These are phyloP conservation scores for Nymphalis polychloros DNA, from an alignment of 2,888 invertebrate species.

Conservation along the genomic window DNA sequence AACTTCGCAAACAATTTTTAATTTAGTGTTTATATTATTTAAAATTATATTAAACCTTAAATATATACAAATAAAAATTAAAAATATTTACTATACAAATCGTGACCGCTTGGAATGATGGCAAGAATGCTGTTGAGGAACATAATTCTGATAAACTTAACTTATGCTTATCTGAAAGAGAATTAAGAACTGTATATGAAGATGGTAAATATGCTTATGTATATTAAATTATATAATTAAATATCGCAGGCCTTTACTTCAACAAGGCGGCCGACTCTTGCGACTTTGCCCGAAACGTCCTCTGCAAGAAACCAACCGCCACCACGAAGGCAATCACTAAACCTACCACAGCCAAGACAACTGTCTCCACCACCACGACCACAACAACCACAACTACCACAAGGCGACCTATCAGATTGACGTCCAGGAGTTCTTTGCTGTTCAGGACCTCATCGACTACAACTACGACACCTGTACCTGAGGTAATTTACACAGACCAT, in stretches of 20 bases:
- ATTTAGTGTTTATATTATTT: too few relatives aligned
- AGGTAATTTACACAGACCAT: conserved; percentile 47
- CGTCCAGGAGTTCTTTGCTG: conserved; percentile 67
- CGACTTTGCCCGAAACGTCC: conserved; percentile 94
- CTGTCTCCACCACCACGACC: conserved; percentile 68
- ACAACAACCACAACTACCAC: conserved; percentile 65
- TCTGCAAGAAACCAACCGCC: conserved; percentile 85
- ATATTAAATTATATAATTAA: background rate
- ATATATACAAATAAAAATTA: too few relatives aligned
- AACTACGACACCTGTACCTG: conserved; percentile 63
- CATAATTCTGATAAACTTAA: too few relatives aligned
- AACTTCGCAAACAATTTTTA: too few relatives aligned
- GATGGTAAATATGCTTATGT: too few relatives aligned
- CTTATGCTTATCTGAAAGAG: too few relatives aligned
- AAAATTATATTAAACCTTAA: too few relatives aligned
- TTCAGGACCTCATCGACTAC: conserved; percentile 73
- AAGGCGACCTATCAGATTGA: conserved; percentile 66
- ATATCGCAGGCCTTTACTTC: conserved; percentile 88
- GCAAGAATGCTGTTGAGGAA: too few relatives aligned
- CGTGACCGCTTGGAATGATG: too few relatives aligned
- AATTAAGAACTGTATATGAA: too few relatives aligned
- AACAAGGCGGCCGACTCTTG: conserved; percentile 96
- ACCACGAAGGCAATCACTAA: conserved; percentile 73
- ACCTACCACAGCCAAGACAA: conserved; percentile 67
- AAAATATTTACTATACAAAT: too few relatives aligned